Base-by-base conservation (phyloP, 2,797 vertebrate species). In the Epinephelus awoara region DNA sequence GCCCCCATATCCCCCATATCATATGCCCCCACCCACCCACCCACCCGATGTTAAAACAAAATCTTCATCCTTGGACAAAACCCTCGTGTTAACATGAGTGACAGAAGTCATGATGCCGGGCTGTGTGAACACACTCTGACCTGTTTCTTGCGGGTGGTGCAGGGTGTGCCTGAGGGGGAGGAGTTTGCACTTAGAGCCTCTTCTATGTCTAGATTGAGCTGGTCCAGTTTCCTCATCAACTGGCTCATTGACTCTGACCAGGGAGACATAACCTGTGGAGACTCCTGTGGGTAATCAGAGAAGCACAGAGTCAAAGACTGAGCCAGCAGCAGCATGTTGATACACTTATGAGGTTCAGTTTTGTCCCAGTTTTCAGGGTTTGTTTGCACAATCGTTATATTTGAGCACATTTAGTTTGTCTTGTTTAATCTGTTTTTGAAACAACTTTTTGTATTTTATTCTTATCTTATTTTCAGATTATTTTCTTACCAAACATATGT, bases 191-290 rank as follows among this genome's bases (percentile, higher is more conserved):
- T 97, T 71, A 98, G 94, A 79, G 96, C 96, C 82, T 97, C 97
- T 86, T 97, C 96, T 76, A 98, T 97, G 91, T 97, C 97, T 83
- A 96, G 85, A 86, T 97, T 95, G 64, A 98, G 92, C 79, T 95
- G 95, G 87, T 97, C 97, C 75, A 98, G 93, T 82, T 96, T 97
- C 91, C 92, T 96, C 94, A 97, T 96, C 75, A 98, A 94, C 82
- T 94, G 96, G 62, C 68, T 94, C 96, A 97, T 96, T 49, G 96
- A 97, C 72, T 95, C 92, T 9, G 95, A 95, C 96, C 96, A 97
- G 29, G 94, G 94, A 78, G 94, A 95, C 79, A 72, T 87, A 79
- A 94, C 91, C 85, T 93, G 93, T 44, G 90, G 92, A 86, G 91
- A 90, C 59, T 85, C 89, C 94, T 94, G 86, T n/a, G 57, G 59